A percentile compares a stretch with the other conserved stretches of the same genome.
Conservation (phyloP, 2,113 vertebrate species). For the Marcusenius ussheri region DNA sequence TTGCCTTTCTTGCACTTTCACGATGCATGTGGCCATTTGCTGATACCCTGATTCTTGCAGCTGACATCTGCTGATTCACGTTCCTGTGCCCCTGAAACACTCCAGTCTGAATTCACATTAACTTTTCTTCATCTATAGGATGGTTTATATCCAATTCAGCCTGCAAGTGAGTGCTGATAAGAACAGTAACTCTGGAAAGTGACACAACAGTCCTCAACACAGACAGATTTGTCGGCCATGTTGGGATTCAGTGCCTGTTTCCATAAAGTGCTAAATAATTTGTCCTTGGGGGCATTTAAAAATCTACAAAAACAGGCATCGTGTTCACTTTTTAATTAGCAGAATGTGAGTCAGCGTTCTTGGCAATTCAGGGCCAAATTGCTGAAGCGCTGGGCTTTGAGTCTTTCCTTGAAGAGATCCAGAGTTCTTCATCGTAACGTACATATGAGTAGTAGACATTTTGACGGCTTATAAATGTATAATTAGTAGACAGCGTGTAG, state of each 20-base stretch:
- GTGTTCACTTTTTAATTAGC: background rate
- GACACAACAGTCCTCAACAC: background rate
- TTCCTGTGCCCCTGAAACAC: background rate
- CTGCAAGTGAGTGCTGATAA: background rate
- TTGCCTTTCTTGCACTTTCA: background rate
- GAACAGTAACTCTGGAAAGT: background rate
- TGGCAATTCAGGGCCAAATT: background rate
- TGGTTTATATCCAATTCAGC: background rate
- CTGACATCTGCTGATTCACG: background rate
- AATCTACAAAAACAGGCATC: background rate
- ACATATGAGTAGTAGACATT: background rate
- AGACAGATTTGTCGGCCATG: background rate
- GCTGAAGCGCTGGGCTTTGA: background rate
- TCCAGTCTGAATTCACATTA: background rate
- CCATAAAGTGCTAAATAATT: background rate
- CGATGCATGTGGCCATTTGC: background rate
- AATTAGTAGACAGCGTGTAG: background rate
- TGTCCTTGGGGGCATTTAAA: background rate
- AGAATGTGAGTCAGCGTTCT: background rate
- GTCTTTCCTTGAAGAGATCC: background rate
- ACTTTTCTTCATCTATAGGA: background rate
- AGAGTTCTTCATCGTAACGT: background rate
- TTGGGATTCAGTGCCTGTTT: background rate
- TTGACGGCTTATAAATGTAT: background rate
- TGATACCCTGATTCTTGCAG: background rate